phyloP scores from a whole-genome alignment of 2,797 vertebrate genomes.

The Euthynnus affinis region DNA sequence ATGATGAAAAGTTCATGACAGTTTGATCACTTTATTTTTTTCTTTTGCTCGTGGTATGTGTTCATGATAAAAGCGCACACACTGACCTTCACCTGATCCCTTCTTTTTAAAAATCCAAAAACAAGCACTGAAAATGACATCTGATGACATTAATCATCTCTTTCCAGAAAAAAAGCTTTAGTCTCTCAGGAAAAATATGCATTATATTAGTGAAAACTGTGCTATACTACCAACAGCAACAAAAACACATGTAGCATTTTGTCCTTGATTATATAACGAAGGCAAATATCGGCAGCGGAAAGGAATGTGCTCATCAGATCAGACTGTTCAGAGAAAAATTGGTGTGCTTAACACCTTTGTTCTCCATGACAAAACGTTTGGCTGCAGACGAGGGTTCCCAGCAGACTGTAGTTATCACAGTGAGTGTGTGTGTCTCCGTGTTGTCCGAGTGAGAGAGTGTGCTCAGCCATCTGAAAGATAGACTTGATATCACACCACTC shows the following conservation, averaged over 20 bases:
- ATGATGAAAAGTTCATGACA: background rate
- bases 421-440: conserved; percentile 15
- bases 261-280: conserved; percentile 40
- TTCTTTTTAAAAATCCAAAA: no score
- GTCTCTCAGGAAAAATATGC: background rate
- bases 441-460: conserved; percentile 11
- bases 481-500: conserved; percentile 67
- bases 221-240: background rate
- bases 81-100: no score
- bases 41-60: no score
- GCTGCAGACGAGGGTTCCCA: conserved; percentile 63
- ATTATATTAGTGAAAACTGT: background rate
- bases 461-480: conserved; percentile 67
- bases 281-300: conserved; percentile 31
- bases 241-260: conserved; percentile 7
- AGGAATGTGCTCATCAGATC: conserved; percentile 68
- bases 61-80: no score
- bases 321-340: conserved; percentile 29
- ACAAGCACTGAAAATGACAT: no score
- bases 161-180: background rate
- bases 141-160: background rate
- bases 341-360: conserved; percentile 64
- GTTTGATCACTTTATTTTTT: background rate
- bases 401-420: conserved; percentile 45
- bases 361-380: conserved; percentile 63